These are phyloP conservation scores for Azemiops feae DNA, from an alignment of 2,113 vertebrate genomes.

Conservation along the genomic window DNA sequence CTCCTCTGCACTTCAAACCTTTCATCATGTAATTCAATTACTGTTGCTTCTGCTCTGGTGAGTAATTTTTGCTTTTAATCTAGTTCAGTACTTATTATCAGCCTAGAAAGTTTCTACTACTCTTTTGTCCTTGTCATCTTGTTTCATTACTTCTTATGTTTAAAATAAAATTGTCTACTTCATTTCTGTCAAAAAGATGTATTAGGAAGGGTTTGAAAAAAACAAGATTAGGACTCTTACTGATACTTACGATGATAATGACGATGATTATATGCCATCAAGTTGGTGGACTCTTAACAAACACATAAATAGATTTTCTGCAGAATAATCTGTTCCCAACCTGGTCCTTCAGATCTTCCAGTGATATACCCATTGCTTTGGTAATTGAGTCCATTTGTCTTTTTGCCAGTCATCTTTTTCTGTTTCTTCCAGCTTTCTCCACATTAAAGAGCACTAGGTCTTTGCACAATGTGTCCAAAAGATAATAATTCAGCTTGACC, in stretches of 20 bases:
- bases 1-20: constrained; percentile 56
- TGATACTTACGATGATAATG: neutral
- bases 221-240: neutral
- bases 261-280: neutral
- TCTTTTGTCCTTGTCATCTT: constrained; percentile 9
- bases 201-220: neutral
- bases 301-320: neutral
- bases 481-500: neutral
- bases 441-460: neutral
- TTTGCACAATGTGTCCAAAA: neutral
- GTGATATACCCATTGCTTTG: neutral
- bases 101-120: constrained; percentile 34
- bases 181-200: constrained; percentile 35
- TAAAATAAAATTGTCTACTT: constrained; percentile 27
- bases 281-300: neutral
- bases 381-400: neutral
- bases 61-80: constrained; percentile 71
- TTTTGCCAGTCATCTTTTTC: neutral
- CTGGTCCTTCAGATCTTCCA: neutral
- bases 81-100: constrained; percentile 53
- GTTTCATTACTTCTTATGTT: constrained; percentile 41
- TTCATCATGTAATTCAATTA: constrained; percentile 70
- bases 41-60: constrained; percentile 63
- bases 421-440: neutral
- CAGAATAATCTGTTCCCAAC: neutral